Evolutionary conservation across 2,888 invertebrate genomes (phyloP), one percentile per base, ranked within the genome.

Genomic region (Ophion costatus): DNA sequence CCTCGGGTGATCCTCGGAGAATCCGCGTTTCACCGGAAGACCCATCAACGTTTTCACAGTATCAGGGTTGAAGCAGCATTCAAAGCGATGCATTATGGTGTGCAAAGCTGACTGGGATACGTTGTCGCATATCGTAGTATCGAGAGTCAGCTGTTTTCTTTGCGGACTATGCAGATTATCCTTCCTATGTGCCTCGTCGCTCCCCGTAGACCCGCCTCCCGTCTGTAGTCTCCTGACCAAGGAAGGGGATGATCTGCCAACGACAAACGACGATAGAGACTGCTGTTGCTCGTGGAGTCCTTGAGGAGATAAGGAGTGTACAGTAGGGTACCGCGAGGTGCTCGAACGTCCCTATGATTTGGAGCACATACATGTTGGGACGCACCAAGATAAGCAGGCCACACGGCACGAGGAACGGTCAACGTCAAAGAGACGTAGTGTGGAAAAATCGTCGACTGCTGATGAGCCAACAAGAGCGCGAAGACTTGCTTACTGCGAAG

Each of bases 141-240:
- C 63, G 22, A 24, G 20, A 63, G 63, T 69, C 63, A 63, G 73
- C 78, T 84, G 81, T 84, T 84, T 84, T 84, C 81, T 78, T 84
- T 81, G 51, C 78, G 81, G 84, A 75, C 74, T 78, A 81, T 74
- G 81, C 66, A 78, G 74, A 84, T 84, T 78, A 84, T 84, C 64
- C 69, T 33, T 24, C 51, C 29, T 66, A n/a, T 59, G 67, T 66
- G 59, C 29, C 24, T 66, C 51, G 57, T 73, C 45, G 42, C 73
- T 56, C 38, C 63, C 20, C 74, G 63, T 11, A n/a, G 10, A 20
- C 38, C 17, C 45, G 17, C 24, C 22, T 38, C 4, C 38, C 51
- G 17, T 10, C 20, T 33, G 51, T 61, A 51, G 38, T 45, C 51
- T 38, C 51, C 69, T 51, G 51, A 2, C 33, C 64, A n/a, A 57